Evolutionary conservation across 2,797 vertebrate genomes (phyloP).

Genomic region (Lacerta bilineata): DNA sequence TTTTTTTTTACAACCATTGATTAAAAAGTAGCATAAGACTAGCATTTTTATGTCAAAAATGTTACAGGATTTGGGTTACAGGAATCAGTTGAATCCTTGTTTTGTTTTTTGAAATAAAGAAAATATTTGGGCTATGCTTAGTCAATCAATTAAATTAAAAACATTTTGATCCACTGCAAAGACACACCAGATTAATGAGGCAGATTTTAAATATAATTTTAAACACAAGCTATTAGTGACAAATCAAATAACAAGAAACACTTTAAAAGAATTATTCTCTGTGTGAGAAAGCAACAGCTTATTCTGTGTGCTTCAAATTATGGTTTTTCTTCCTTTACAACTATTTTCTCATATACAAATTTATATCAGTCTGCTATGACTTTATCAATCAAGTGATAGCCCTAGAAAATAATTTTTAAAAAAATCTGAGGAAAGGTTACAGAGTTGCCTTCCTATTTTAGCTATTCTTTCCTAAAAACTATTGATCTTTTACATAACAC

Average conservation of each 20-base stretch:
- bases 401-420: not conserved
- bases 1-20: not conserved
- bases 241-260: not conserved
- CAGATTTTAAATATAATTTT: not conserved
- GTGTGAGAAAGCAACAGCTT: not conserved
- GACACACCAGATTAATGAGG: not conserved
- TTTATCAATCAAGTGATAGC: not conserved
- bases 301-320: not conserved
- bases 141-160: not conserved
- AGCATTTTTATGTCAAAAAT: conserved; percentile 38
- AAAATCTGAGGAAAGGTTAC: not conserved
- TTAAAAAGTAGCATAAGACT: not conserved
- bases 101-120: not conserved
- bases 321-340: not conserved
- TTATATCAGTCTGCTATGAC: not conserved
- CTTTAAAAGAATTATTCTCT: not conserved
- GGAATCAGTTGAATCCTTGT: conserved; percentile 36
- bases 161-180: not conserved
- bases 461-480: not conserved
- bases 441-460: not conserved
- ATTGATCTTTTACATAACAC: conserved; percentile 33
- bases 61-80: conserved; percentile 9
- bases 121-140: not conserved
- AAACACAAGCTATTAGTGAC: not conserved
- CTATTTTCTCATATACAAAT: not conserved